Conservation (phyloP, 2,113 vertebrate genomes). For the Podarcis raffonei region DNA sequence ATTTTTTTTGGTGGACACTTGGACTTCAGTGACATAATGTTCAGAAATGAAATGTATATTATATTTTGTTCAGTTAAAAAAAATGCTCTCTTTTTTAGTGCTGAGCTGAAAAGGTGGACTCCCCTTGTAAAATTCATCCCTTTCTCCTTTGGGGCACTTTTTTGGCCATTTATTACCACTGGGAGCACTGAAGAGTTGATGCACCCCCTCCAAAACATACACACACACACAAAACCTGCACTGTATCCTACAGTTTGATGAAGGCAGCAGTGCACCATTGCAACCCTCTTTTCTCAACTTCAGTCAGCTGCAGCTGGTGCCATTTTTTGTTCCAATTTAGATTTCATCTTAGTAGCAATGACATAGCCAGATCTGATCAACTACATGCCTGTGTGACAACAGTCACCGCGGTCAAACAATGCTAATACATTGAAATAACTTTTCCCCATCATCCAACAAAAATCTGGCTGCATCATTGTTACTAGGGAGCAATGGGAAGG, state of each 20-base stretch:
- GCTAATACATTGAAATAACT: neutral
- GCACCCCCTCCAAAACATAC: neutral
- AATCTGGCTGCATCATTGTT: neutral
- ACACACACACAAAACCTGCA: neutral
- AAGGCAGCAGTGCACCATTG: neutral
- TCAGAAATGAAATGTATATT: constrained; percentile 76
- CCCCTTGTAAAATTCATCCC: neutral
- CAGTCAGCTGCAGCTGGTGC: neutral
- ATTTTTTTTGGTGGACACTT: constrained; percentile 63
- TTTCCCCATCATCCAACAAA: neutral
- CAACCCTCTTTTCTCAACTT: neutral
- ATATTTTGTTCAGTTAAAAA: constrained; percentile 68
- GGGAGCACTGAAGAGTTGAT: neutral
- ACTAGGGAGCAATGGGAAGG: neutral
- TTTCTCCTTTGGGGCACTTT: neutral
- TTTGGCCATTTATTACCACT: neutral
- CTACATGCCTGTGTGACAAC: neutral
- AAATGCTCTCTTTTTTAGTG: constrained; percentile 53
- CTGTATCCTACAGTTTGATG: neutral
- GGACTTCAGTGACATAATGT: constrained; percentile 69
- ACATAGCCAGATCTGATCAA: neutral
- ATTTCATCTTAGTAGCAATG: neutral
- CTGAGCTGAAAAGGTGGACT: neutral
- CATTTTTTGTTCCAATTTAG: too few species aligned
- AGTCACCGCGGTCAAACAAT: neutral